Conservation (phyloP, 2,888 invertebrate genomes). For the Pecten maximus region DNA sequence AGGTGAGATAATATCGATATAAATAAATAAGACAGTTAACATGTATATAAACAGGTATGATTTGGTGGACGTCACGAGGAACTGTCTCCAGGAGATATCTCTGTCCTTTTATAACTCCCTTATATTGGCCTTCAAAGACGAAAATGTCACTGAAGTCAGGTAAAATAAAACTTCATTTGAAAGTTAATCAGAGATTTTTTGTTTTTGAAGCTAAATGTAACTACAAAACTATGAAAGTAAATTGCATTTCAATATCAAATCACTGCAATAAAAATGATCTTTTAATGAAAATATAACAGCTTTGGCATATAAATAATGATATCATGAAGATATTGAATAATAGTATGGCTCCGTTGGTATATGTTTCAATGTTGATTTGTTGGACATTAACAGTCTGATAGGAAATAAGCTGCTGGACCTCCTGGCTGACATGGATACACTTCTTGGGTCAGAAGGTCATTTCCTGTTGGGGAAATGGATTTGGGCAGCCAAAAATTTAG, state of each 20-base stretch:
- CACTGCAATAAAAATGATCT: no score
- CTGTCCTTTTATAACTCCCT: slow-evolving; percentile 87
- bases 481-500: slow-evolving; percentile 85
- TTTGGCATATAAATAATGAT: neutral
- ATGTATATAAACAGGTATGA: slow-evolving; percentile 87
- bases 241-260: no score
- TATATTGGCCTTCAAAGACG: slow-evolving; percentile 82
- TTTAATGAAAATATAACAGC: neutral
- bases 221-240: no score
- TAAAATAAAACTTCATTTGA: slow-evolving; percentile 57
- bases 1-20: no score
- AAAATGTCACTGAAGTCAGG: slow-evolving; percentile 73
- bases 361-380: neutral
- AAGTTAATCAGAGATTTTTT: no score
- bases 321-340: neutral
- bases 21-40: no score
- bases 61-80: slow-evolving; percentile 92
- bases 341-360: no score
- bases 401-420: slow-evolving; percentile 84
- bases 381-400: neutral
- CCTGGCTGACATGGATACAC: slow-evolving; percentile 86
- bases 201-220: no score
- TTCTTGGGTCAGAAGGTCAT: slow-evolving; percentile 86
- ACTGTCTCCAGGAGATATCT: slow-evolving; percentile 90
- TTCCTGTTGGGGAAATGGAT: slow-evolving; percentile 90